A percentile compares a stretch with the other conserved stretches of the same genome.
phyloP scores from a whole-genome alignment of 2,113 vertebrate species.

The Penelope pileata region DNA sequence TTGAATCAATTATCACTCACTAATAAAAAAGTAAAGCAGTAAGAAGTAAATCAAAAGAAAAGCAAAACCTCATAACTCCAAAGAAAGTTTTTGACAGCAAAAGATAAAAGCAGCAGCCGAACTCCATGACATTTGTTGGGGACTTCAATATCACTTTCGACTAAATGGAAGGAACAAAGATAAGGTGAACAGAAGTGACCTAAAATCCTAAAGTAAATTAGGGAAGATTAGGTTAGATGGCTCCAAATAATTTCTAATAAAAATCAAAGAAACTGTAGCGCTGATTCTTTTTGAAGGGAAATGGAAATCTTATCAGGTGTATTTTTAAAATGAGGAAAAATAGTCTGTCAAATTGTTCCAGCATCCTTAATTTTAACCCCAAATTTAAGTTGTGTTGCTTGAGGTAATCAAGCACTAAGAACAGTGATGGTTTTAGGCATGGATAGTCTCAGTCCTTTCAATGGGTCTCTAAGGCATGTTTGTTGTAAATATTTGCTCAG shows the following conservation, averaged over 20 bases:
- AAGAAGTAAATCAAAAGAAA: not conserved
- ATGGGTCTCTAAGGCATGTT: not conserved
- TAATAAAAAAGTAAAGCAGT: not conserved
- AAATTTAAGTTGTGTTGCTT: not conserved
- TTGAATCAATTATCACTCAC: not conserved
- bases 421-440: not conserved
- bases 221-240: not conserved
- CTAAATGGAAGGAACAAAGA: not conserved
- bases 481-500: not conserved
- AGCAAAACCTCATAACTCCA: not conserved
- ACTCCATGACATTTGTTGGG: not conserved
- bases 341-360: not conserved
- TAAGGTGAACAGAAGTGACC: not conserved
- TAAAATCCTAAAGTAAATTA: not conserved
- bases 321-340: not conserved
- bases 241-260: not conserved
- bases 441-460: not conserved
- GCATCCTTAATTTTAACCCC: not conserved
- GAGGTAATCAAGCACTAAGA: not conserved
- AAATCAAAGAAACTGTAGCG: not conserved
- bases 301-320: fast-evolving
- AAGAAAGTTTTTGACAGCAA: not conserved
- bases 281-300: not conserved
- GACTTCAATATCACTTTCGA: not conserved
- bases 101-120: not conserved